Percentiles rank a stretch among this genome's conserved stretches.
These are phyloP conservation scores for Spicauda simplicius DNA, from an alignment of 2,888 invertebrate genomes.

Conservation along the genomic window DNA sequence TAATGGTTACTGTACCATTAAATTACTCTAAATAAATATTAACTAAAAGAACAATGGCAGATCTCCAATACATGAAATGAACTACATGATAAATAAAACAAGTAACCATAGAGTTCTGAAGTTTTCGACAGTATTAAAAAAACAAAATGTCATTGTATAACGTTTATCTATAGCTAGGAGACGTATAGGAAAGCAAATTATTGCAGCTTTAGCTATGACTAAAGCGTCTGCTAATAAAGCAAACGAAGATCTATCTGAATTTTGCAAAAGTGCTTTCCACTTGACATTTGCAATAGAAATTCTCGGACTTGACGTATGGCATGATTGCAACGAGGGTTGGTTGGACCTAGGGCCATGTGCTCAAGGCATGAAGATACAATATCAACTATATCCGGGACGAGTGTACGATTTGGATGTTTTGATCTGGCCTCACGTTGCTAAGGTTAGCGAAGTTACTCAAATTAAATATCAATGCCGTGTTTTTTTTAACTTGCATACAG, in stretches of 20 bases:
- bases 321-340: conserved; percentile 66
- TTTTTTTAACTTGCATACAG: no score
- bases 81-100: no score
- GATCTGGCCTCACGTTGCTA: conserved; percentile 72
- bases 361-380: conserved; percentile 66
- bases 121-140: neutral
- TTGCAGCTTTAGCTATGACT: conserved; percentile 34
- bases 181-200: no score
- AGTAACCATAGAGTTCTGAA: no score
- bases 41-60: no score
- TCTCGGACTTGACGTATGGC: conserved; percentile 64
- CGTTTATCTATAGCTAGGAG: no score
- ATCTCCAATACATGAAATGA: no score
- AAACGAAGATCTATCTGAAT: conserved; percentile 33
- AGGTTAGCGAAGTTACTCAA: conserved; percentile 52
- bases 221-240: conserved; percentile 41
- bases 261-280: conserved; percentile 54
- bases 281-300: conserved; percentile 72
- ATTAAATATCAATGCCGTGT: no score
- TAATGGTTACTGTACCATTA: no score
- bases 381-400: conserved; percentile 65
- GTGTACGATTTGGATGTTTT: conserved; percentile 64
- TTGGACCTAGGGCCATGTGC: conserved; percentile 58
- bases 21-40: no score
- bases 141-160: neutral